These are phyloP conservation scores for Lasioglossum figueresi DNA, from an alignment of 2,888 invertebrate species.

Conservation along the genomic window DNA sequence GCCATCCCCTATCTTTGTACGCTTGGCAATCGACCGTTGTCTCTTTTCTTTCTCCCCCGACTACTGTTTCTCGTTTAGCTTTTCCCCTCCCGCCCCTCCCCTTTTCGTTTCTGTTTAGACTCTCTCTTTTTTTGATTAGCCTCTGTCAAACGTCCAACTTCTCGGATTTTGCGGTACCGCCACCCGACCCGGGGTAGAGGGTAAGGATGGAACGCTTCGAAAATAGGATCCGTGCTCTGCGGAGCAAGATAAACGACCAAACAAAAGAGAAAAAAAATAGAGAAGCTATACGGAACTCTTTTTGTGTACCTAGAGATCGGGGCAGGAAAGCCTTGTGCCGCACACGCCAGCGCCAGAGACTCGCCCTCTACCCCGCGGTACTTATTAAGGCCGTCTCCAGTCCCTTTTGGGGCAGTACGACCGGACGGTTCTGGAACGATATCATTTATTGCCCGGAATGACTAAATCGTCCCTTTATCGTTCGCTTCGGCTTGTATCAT, in stretches of 20 bases:
- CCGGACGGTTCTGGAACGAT: slow-evolving; percentile 83
- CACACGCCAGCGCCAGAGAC: slow-evolving; percentile 81
- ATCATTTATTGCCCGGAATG: slow-evolving; percentile 64
- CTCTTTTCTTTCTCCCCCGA: slow-evolving; percentile 14
- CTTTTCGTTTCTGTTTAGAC: neutral
- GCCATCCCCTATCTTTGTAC: slow-evolving; percentile 16
- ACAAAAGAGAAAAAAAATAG: slow-evolving; percentile 54
- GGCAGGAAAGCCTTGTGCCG: slow-evolving; percentile 82
- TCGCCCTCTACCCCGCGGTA: slow-evolving; percentile 78
- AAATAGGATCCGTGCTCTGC: slow-evolving; percentile 68
- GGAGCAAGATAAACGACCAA: slow-evolving; percentile 63
- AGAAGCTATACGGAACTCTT: slow-evolving; percentile 66
- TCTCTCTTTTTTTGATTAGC: slow-evolving; percentile 13
- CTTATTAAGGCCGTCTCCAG: slow-evolving; percentile 84
- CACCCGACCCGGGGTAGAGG: slow-evolving; percentile 72
- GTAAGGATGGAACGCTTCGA: slow-evolving; percentile 70
- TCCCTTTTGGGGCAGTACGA: slow-evolving; percentile 82
- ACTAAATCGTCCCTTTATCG: slow-evolving; percentile 40
- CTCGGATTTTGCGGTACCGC: slow-evolving; percentile 67
- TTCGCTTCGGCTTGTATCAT: slow-evolving; percentile 9
- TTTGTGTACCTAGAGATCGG: slow-evolving; percentile 81
- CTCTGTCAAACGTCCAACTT: slow-evolving; percentile 29
- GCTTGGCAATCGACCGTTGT: slow-evolving; percentile 15
- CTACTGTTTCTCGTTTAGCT: slow-evolving; percentile 19
- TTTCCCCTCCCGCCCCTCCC: neutral